Conservation (phyloP, 2,113 vertebrate genomes). For the Stigmatopora argus region DNA sequence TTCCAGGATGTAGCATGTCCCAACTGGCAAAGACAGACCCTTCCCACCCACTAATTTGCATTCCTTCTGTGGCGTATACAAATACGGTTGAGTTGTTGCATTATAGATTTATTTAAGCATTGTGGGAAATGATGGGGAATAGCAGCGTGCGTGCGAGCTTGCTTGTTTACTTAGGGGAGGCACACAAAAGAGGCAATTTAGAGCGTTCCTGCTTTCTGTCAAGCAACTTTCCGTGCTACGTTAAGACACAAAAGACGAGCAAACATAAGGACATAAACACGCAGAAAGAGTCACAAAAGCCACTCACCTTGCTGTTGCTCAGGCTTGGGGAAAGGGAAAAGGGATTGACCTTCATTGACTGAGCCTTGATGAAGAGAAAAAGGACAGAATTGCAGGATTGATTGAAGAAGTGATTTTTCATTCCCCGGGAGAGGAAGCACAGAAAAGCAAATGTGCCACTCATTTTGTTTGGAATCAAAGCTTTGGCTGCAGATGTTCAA, state of each 20-base stretch:
- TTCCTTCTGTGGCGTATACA: constrained; percentile 46
- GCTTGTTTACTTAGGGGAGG: constrained; percentile 41
- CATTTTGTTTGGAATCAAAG: neutral
- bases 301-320: constrained; percentile 76
- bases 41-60: constrained; percentile 47
- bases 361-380: constrained; percentile 65
- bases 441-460: neutral
- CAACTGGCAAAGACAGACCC: constrained; percentile 14
- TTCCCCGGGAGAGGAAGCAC: neutral
- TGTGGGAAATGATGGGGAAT: constrained; percentile 9
- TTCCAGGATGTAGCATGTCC: constrained; percentile 23
- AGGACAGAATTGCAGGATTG: constrained; percentile 2
- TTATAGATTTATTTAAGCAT: constrained; percentile 14
- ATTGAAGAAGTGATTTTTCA: neutral
- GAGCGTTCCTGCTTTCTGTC: constrained; percentile 25
- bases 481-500: neutral
- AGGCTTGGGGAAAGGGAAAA: constrained; percentile 77
- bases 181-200: constrained; percentile 40
- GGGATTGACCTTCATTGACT: constrained; percentile 76
- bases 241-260: constrained; percentile 49
- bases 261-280: constrained; percentile 31
- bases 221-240: constrained; percentile 31
- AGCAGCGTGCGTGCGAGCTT: constrained; percentile 9
- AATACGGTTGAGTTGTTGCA: constrained; percentile 24
- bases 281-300: constrained; percentile 6